Evolutionary conservation across 92 coral and sea anemone species (phyloP).

Genomic region (Phenganax subtilis): DNA sequence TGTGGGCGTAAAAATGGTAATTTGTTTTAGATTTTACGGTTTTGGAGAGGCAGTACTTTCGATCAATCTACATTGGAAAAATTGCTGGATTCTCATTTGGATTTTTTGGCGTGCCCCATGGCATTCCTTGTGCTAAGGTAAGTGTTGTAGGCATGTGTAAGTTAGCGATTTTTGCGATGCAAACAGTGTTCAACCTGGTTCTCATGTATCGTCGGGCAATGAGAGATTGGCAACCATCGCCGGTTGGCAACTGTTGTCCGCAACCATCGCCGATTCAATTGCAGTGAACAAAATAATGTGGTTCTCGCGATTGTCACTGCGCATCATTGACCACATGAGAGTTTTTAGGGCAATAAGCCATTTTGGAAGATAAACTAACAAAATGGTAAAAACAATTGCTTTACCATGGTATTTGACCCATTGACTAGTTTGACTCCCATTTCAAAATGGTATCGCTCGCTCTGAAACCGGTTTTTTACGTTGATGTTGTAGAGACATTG

Average conservation of each 20-base stretch:
- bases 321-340: no score
- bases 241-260: no score
- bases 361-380: neutral
- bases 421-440: neutral
- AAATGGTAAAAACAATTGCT: neutral
- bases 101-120: constrained; percentile 65
- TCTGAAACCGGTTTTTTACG: neutral
- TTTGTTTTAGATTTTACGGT: constrained; percentile 58
- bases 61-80: constrained; percentile 59
- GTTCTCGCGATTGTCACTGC: no score
- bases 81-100: constrained; percentile 57
- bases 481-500: constrained; percentile 1
- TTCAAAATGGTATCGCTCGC: neutral
- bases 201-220: no score
- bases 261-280: no score
- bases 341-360: no score
- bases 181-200: no score
- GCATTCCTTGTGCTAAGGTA: constrained; percentile 77
- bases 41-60: constrained; percentile 62
- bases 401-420: neutral
- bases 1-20: neutral
- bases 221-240: no score
- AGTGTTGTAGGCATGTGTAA: neutral
- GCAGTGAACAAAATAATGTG: no score
- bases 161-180: no score